These are phyloP conservation scores for Xestia ashworthii DNA, from an alignment of 2,888 invertebrate genomes.

Conservation along the genomic window DNA sequence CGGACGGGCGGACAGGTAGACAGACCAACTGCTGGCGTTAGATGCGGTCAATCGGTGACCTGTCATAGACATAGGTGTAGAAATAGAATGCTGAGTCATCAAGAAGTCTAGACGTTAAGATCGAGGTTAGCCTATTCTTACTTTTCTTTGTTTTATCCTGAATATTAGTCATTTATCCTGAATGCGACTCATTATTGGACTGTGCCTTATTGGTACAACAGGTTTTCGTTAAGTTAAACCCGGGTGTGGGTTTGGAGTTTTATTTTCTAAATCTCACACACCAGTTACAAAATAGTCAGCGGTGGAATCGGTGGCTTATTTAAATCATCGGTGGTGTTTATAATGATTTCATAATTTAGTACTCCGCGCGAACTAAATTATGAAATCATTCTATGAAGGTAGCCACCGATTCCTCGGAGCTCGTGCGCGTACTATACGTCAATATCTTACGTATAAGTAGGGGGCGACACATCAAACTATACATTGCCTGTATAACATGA, in stretches of 20 bases:
- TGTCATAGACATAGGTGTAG: constrained; percentile 6
- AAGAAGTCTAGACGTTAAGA: constrained; percentile 24
- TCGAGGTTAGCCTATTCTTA: not conserved
- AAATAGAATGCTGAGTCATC: constrained; percentile 25
- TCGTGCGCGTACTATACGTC: not conserved
- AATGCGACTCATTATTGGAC: not conserved
- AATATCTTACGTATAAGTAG: too few relatives aligned
- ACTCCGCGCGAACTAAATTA: too few relatives aligned
- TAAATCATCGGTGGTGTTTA: too few relatives aligned
- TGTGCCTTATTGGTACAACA: not conserved
- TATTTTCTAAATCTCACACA: too few relatives aligned
- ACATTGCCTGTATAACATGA: too few relatives aligned
- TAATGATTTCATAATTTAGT: too few relatives aligned
- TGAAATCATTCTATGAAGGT: too few relatives aligned
- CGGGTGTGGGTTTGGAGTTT: too few relatives aligned
- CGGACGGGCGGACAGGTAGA: constrained; percentile 71
- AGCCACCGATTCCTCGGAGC: too few relatives aligned
- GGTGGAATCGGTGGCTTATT: too few relatives aligned
- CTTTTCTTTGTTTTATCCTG: not conserved
- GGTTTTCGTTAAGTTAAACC: too few relatives aligned
- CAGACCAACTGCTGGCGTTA: constrained; percentile 71
- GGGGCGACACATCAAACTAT: too few relatives aligned
- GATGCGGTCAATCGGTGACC: constrained; percentile 60
- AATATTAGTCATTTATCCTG: not conserved
- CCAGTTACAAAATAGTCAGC: not conserved